These are phyloP conservation scores for Prunella strophiata DNA, from an alignment of 2,797 vertebrate species.

Conservation along the genomic window DNA sequence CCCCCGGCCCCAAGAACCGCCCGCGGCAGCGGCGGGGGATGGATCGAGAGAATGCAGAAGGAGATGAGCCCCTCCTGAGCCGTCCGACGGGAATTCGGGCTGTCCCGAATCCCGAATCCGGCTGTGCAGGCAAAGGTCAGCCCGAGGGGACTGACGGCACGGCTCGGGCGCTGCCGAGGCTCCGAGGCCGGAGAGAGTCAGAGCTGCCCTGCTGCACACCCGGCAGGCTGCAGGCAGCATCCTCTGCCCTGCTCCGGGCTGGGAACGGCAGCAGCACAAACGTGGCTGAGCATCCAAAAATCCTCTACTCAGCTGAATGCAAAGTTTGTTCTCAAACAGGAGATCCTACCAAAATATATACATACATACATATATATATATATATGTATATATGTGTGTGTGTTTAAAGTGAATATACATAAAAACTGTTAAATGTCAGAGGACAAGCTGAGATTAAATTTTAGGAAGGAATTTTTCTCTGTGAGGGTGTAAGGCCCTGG, in stretches of 20 bases:
- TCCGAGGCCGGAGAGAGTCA: background rate
- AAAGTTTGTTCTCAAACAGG: background rate
- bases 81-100: accelerated
- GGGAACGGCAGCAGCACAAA: background rate
- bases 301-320: accelerated
- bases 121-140: background rate
- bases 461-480: background rate
- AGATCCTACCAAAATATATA: background rate
- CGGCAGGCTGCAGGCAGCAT: background rate
- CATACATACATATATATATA: too few species aligned
- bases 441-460: background rate
- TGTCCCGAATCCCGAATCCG: background rate
- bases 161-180: accelerated
- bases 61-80: background rate
- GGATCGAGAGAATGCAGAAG: accelerated
- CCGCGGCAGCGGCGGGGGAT: background rate
- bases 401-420: background rate
- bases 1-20: background rate
- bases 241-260: background rate
- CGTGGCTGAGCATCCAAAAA: background rate
- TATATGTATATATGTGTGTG: too few species aligned
- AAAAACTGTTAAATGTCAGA: background rate
- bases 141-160: accelerated
- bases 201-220: accelerated
- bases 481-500: background rate